Conservation (phyloP, 1,140 invertebrate species). For the Scylla paramamosain region DNA sequence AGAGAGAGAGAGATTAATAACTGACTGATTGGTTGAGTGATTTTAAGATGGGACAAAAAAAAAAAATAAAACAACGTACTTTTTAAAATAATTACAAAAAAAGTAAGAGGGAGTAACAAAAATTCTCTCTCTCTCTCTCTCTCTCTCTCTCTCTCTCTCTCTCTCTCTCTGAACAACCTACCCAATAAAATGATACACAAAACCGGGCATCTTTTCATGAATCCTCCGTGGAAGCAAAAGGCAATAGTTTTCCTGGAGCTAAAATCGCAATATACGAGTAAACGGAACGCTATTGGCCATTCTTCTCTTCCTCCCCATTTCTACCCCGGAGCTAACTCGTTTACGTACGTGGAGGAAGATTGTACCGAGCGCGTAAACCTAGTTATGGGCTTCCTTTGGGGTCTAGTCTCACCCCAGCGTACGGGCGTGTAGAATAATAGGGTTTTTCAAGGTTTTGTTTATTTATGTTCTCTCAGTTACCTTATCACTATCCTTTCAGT, state of each 20-base stretch:
- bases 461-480: neutral
- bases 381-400: neutral
- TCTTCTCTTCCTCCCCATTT: too few species aligned
- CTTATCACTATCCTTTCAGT: neutral
- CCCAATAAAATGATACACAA: too few species aligned
- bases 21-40: neutral
- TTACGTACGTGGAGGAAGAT: neutral
- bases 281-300: too few species aligned
- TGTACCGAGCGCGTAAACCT: neutral
- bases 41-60: too few species aligned
- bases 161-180: neutral
- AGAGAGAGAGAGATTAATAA: neutral
- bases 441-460: neutral
- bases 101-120: too few species aligned
- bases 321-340: neutral
- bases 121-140: too few species aligned
- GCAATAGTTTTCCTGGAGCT: too few species aligned
- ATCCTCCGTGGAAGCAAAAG: too few species aligned
- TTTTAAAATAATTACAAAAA: too few species aligned
- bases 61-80: too few species aligned
- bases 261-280: too few species aligned
- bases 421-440: neutral
- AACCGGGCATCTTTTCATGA: too few species aligned
- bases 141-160: constrained; percentile 2
- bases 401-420: neutral